These are phyloP conservation scores for Sula dactylatra DNA, from an alignment of 2,113 vertebrate genomes.

Conservation along the genomic window DNA sequence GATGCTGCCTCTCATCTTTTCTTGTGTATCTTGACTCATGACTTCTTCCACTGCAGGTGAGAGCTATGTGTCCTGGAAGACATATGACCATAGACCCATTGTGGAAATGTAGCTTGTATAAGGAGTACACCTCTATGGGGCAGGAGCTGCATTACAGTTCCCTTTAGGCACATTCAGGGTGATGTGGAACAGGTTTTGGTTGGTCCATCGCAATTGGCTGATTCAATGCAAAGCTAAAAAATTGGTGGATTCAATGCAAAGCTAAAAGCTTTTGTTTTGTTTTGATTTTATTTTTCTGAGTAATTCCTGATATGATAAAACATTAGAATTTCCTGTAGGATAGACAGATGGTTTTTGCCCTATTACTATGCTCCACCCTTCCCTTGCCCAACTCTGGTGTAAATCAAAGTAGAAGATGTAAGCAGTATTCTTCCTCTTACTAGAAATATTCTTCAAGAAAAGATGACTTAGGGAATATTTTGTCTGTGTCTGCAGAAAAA, in stretches of 20 bases:
- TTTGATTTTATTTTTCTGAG: not conserved
- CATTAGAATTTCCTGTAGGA: not conserved
- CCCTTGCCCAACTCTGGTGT: not conserved
- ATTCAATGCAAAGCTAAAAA: not conserved
- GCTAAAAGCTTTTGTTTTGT: not conserved
- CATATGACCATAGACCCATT: too few species aligned
- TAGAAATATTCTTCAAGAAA: not conserved
- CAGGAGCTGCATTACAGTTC: not conserved
- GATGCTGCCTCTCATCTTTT: not conserved
- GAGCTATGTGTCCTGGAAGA: not conserved
- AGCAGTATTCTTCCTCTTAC: not conserved
- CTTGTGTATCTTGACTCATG: not conserved
- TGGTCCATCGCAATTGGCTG: not conserved
- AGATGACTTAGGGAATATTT: not conserved
- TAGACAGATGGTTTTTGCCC: not conserved
- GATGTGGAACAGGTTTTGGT: not conserved
- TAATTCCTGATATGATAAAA: not conserved
- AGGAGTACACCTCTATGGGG: not conserved
- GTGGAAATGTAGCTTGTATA: not conserved
- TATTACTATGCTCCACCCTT: fast-evolving
- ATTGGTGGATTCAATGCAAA: not conserved
- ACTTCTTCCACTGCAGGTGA: not conserved
- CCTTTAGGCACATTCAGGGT: fast-evolving
- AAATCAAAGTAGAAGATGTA: not conserved
- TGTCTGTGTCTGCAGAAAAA: not conserved